A percentile compares a stretch with the other conserved stretches of the same genome.
Evolutionary conservation across 2,888 invertebrate species (phyloP).

Genomic region (Rutpela maculata): DNA sequence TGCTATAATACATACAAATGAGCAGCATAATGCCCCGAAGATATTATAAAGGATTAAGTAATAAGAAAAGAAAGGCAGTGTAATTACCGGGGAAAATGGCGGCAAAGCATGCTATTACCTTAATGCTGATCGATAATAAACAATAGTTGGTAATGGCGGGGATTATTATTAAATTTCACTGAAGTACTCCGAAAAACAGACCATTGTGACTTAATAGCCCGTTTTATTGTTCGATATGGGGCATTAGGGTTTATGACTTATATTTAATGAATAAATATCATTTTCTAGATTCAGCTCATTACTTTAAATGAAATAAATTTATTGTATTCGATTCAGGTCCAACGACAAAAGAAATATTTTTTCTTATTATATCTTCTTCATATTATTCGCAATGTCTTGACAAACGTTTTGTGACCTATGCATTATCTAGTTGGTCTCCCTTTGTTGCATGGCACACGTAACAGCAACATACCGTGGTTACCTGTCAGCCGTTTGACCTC

Average conservation of each 20-base stretch:
- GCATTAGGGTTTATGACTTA: background rate
- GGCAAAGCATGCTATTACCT: background rate
- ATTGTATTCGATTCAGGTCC: background rate
- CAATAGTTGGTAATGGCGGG: background rate
- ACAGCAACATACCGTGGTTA: no score
- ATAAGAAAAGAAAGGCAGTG: slow-evolving; percentile 6
- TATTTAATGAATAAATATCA: background rate
- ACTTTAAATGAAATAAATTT: background rate
- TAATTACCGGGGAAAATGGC: slow-evolving; percentile 23
- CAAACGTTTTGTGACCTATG: no score
- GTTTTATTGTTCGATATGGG: slow-evolving; percentile 5
- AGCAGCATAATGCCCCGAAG: background rate
- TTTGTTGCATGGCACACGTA: no score
- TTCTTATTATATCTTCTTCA: no score
- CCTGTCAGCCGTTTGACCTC: no score
- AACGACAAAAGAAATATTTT: no score
- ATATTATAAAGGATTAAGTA: slow-evolving; percentile 25
- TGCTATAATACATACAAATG: slow-evolving; percentile 13
- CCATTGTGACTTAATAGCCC: background rate
- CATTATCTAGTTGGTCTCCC: no score
- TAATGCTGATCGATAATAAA: slow-evolving; percentile 16
- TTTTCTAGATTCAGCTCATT: background rate
- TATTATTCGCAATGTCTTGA: no score
- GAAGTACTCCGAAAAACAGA: background rate
- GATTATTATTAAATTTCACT: background rate